These are phyloP conservation scores for Chorisops tibialis DNA, from an alignment of 2,888 invertebrate genomes.

Conservation along the genomic window DNA sequence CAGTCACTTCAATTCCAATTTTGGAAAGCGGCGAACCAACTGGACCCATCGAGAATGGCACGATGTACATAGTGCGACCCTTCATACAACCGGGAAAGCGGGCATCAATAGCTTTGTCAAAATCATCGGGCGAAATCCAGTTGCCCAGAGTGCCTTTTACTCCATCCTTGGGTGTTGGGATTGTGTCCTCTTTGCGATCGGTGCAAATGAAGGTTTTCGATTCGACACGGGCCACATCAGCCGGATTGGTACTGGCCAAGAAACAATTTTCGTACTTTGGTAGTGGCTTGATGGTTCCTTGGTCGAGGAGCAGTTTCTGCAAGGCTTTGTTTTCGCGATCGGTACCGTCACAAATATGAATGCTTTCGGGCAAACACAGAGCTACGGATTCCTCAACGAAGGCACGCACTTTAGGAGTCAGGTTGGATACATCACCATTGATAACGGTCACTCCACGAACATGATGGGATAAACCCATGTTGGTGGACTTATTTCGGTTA, in stretches of 20 bases:
- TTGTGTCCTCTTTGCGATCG: conserved; percentile 72
- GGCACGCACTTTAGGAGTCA: conserved; percentile 57
- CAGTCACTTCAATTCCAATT: conserved; percentile 93
- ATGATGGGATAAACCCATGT: conserved; percentile 53
- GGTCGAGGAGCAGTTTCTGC: conserved; percentile 70
- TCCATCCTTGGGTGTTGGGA: conserved; percentile 75
- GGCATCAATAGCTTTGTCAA: conserved; percentile 74
- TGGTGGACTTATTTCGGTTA: conserved; percentile 35
- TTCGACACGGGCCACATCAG: conserved; percentile 97
- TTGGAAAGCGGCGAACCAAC: conserved; percentile 92
- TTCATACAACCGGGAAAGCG: conserved; percentile 90
- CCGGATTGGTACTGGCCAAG: conserved; percentile 93
- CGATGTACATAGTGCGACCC: conserved; percentile 95
- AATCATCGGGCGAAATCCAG: conserved; percentile 83
- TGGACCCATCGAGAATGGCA: conserved; percentile 99
- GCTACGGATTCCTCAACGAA: conserved; percentile 78
- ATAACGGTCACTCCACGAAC: conserved; percentile 55
- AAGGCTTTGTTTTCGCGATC: conserved; percentile 76
- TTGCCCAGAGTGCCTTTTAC: conserved; percentile 86
- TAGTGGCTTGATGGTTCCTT: conserved; percentile 74
- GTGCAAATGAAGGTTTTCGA: conserved; percentile 94
- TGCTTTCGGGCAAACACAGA: conserved; percentile 80
- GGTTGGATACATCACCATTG: conserved; percentile 53
- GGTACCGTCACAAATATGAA: conserved; percentile 92
- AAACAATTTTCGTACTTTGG: conserved; percentile 94